Percentiles rank a stretch among this genome's conserved stretches.
Conservation (phyloP, 2,797 vertebrate species). For the Salmo trutta region DNA sequence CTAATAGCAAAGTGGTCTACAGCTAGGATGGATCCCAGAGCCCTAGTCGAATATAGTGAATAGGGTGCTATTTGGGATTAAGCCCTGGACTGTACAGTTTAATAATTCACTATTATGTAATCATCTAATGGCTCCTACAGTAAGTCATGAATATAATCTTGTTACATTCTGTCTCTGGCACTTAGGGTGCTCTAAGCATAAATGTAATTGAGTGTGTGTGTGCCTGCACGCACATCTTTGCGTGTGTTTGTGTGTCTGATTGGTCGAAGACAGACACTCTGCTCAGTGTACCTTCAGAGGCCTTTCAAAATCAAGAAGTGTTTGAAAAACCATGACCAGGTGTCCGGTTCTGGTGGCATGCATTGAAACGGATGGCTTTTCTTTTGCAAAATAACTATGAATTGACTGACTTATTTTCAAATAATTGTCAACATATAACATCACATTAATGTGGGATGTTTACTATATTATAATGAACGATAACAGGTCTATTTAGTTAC, state of each 20-base stretch:
- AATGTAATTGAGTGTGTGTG: background rate
- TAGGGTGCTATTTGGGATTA: background rate
- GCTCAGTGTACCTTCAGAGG: no score
- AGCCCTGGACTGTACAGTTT: background rate
- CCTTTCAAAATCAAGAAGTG: no score
- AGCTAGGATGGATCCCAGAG: background rate
- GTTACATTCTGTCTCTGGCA: background rate
- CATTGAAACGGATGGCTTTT: no score
- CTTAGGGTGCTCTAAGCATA: background rate
- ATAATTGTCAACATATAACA: no score
- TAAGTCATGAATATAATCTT: background rate
- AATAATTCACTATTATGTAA: background rate
- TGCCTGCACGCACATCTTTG: background rate
- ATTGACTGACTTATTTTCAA: no score
- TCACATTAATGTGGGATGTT: no score
- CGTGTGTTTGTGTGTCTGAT: background rate
- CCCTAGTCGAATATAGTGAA: background rate
- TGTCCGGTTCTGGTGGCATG: no score
- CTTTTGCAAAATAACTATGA: no score
- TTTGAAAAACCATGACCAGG: no score
- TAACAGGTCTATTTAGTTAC: no score
- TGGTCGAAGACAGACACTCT: background rate
- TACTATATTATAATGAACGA: no score
- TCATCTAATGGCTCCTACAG: background rate
- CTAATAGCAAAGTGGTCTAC: conserved; percentile 1